Base-by-base conservation (phyloP, 1,140 invertebrate genomes). In the Calycopis cecrops region DNA sequence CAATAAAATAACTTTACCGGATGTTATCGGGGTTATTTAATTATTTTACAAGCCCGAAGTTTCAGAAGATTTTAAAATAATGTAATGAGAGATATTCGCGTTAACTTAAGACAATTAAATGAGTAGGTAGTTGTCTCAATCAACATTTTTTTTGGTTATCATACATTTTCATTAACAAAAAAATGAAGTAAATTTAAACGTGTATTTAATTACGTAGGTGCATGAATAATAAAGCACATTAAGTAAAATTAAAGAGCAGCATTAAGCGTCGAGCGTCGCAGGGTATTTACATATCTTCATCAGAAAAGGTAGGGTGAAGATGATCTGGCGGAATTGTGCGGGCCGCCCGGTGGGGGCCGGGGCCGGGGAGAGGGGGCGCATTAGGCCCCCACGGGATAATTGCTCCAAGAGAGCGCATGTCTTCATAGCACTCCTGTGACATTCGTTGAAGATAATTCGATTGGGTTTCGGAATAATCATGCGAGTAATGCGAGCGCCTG, bases 271-370 rank as follows among this genome's bases (percentile, higher is more conserved):
- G 34, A 17, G 35, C 34, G 63, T 56, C 60, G 21, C 21, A 57
- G 63, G 58, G 64, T 64, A 79, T 83, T 82, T 76, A 72, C 79
- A 82, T 80, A 82, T 83, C 80, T 79, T 80, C 68, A 76, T 77
- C 77, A 71, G 68, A 72, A 79, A 76, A 73, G 69, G 70, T 60
- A 75, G 77, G 80, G 79, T 79, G 71, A 83, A 83, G 79, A 85
- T 85, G 79, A 80, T 76, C 71, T 72, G 69, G 71, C 65, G 69
- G 72, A 78, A 71, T 68, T 38, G 51, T 50, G n/a, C n/a, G 50
- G 17, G 16, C 35, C 50, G 18, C 35, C 50, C 34, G 35, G 50
- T 21, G 71, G 67, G 55, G 62, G 71, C 64, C 65, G 53, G 55
- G 42, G 49, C n/a, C 17, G 40, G 60, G 53, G 35, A 12, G n/a